These are phyloP conservation scores for Spilarctia lutea DNA, from an alignment of 2,888 invertebrate species.

Conservation along the genomic window DNA sequence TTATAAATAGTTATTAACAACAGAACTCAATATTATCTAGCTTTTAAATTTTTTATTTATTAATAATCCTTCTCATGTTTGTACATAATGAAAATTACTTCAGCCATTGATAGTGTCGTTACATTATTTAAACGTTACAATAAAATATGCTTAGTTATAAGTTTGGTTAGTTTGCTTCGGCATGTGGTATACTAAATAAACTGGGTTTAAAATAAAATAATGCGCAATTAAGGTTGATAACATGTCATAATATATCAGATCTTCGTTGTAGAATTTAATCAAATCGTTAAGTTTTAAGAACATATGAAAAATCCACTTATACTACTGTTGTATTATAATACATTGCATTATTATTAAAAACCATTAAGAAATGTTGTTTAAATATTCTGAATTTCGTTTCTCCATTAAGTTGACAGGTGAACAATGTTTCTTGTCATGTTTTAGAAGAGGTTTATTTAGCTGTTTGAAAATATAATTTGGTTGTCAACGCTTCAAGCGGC, in stretches of 20 bases:
- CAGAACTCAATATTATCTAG: neutral
- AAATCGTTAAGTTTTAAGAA: neutral
- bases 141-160: neutral
- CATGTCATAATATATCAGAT: neutral
- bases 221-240: neutral
- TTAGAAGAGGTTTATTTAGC: conserved; percentile 28
- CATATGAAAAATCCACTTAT: neutral
- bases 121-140: too few relatives aligned
- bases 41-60: neutral
- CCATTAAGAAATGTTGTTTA: neutral
- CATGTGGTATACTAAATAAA: neutral
- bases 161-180: neutral
- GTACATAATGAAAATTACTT: neutral
- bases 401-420: conserved; percentile 21
- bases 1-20: neutral
- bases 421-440: conserved; percentile 41
- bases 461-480: conserved; percentile 45
- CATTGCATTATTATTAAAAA: neutral
- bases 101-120: neutral
- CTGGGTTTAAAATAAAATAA: neutral
- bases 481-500: conserved; percentile 50
- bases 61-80: neutral
- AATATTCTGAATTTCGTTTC: conserved; percentile 1
- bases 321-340: neutral
- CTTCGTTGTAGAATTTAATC: neutral